These are phyloP conservation scores for Psammodynastes pulverulentus DNA, from an alignment of 2,113 vertebrate genomes.

Conservation along the genomic window DNA sequence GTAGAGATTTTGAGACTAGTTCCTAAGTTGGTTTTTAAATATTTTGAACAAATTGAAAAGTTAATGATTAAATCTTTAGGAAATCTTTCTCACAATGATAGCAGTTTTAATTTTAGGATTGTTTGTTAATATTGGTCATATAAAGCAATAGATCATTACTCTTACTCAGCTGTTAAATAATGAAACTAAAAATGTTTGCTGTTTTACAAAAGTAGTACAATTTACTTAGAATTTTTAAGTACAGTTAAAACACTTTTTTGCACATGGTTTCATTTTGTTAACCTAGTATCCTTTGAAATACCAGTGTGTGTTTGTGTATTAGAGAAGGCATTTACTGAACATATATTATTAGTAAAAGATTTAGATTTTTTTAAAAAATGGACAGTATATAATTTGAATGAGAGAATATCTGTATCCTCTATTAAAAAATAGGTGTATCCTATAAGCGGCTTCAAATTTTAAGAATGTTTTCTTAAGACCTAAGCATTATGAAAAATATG, in stretches of 20 bases:
- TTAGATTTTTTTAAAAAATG: not conserved
- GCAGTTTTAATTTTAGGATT: not conserved
- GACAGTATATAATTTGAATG: not conserved
- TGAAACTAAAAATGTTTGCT: not conserved
- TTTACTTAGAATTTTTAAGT: not conserved
- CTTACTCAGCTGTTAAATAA: not conserved
- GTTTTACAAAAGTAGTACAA: not conserved
- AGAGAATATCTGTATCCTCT: not conserved
- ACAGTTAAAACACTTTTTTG: not conserved
- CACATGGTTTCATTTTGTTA: not conserved
- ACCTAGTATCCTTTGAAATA: not conserved
- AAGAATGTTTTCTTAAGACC: not conserved
- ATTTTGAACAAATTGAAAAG: not conserved
- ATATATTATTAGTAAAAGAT: not conserved
- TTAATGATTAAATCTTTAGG: not conserved
- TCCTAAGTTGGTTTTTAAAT: not conserved
- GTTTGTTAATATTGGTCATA: not conserved
- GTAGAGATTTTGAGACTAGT: not conserved
- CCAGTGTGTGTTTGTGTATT: not conserved
- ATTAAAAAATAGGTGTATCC: not conserved
- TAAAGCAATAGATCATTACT: not conserved
- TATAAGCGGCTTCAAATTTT: not conserved
- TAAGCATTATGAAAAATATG: not conserved
- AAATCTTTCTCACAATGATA: not conserved
- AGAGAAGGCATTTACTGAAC: not conserved